Percentiles rank a stretch among this genome's conserved stretches.
Conservation (phyloP, 2,888 invertebrate genomes). For the Drosophila prostipennis region DNA sequence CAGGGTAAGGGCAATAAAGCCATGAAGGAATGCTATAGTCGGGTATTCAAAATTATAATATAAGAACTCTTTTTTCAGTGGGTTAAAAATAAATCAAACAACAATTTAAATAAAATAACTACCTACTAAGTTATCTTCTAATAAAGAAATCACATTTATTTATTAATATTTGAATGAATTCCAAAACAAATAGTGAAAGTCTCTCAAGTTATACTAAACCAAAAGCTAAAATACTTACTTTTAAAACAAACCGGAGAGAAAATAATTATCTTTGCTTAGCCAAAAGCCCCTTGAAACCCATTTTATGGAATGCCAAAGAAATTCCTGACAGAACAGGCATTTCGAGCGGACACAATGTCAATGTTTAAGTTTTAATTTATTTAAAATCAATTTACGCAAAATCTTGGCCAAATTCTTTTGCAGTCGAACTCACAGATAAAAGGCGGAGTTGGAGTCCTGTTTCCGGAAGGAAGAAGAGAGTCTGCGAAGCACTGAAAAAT, state of each 20-base stretch:
- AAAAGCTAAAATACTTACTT: neutral
- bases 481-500: slow-evolving; percentile 43
- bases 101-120: too few relatives aligned
- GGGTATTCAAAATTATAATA: neutral
- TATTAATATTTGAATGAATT: too few relatives aligned
- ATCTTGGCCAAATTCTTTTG: slow-evolving; percentile 10
- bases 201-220: neutral
- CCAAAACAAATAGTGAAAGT: too few relatives aligned
- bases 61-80: too few relatives aligned
- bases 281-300: neutral
- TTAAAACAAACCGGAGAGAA: neutral
- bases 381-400: slow-evolving; percentile 67
- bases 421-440: neutral
- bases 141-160: too few relatives aligned
- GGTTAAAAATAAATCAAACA: too few relatives aligned
- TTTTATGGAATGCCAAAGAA: neutral
- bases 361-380: slow-evolving; percentile 66
- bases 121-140: too few relatives aligned
- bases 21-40: slow-evolving; percentile 36
- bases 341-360: slow-evolving; percentile 44
- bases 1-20: neutral
- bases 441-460: neutral
- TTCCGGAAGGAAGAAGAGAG: neutral
- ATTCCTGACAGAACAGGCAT: neutral
- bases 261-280: slow-evolving; percentile 1